Percentiles rank a stretch among this genome's conserved stretches.
Conservation (phyloP, 1,140 invertebrate genomes). For the Dendroctonus ponderosae region DNA sequence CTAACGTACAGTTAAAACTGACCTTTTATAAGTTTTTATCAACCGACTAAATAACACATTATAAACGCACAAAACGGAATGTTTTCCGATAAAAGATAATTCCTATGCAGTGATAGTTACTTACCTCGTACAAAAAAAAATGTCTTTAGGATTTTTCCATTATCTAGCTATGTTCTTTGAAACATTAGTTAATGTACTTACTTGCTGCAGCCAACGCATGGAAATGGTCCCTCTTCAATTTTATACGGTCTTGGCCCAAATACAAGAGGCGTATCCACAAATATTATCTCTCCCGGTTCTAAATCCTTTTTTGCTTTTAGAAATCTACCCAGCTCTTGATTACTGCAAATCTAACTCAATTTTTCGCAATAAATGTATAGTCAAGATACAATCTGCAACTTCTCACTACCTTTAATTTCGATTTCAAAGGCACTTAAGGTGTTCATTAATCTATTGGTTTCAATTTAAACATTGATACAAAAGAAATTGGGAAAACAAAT, state of each 20-base stretch:
- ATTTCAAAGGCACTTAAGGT: not conserved
- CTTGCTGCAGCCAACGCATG: slow-evolving; percentile 62
- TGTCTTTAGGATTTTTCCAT: too few species aligned
- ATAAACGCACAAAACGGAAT: too few species aligned
- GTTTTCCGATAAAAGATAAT: too few species aligned
- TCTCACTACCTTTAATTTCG: too few species aligned
- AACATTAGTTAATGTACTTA: slow-evolving; percentile 35
- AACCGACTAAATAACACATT: too few species aligned
- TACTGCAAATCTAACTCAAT: slow-evolving; percentile 33
- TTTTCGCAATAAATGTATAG: not conserved
- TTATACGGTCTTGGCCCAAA: slow-evolving; percentile 63
- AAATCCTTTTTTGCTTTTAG: slow-evolving; percentile 72
- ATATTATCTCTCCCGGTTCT: slow-evolving; percentile 68
- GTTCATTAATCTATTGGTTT: not conserved
- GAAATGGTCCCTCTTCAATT: slow-evolving; percentile 39
- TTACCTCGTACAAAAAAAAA: too few species aligned
- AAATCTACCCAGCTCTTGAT: slow-evolving; percentile 55
- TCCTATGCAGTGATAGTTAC: too few species aligned
- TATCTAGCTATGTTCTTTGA: not conserved
- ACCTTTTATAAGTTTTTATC: too few species aligned
- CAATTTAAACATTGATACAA: too few species aligned
- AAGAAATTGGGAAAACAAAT: too few species aligned
- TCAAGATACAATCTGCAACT: not conserved
- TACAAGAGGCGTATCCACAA: slow-evolving; percentile 68
- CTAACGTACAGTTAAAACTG: too few species aligned